phyloP scores from a whole-genome alignment of 2,888 invertebrate genomes.

The Ceriagrion tenellum region DNA sequence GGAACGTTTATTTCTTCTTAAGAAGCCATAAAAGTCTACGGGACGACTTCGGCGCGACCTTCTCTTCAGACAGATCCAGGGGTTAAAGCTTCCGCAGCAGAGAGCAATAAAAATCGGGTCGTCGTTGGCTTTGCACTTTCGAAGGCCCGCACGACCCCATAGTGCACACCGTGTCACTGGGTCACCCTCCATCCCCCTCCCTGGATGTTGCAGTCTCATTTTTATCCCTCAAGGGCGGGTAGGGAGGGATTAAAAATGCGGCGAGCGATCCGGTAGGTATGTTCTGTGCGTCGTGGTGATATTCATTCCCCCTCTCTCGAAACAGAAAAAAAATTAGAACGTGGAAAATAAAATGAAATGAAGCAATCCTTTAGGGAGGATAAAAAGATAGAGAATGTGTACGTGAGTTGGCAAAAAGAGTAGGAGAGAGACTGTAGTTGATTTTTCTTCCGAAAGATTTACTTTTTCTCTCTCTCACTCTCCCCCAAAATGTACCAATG shows the following conservation, averaged over 20 bases:
- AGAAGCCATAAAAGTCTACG: background rate
- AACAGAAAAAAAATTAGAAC: background rate
- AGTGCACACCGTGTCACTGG: constrained; percentile 1
- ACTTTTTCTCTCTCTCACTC: background rate
- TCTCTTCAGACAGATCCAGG: background rate
- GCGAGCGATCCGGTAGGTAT: background rate
- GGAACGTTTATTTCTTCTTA: background rate
- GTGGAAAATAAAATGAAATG: background rate
- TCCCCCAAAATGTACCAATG: background rate
- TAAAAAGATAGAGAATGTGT: background rate
- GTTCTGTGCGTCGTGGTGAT: background rate
- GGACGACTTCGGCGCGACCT: background rate
- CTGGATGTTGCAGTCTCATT: background rate
- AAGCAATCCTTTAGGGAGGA: background rate
- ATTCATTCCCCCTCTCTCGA: background rate
- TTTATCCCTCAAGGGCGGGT: background rate
- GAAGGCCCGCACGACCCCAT: background rate
- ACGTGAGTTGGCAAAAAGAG: background rate
- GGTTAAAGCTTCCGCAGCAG: background rate
- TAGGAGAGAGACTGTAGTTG: background rate
- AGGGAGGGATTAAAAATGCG: background rate
- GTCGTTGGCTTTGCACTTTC: background rate
- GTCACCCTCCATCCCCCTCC: background rate
- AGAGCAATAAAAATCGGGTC: background rate
- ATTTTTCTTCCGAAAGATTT: background rate